A percentile compares a stretch with the other conserved stretches of the same genome.
These are phyloP conservation scores for Enteromius unitaeniatus DNA, from an alignment of 2,797 vertebrate species.

Conservation along the genomic window DNA sequence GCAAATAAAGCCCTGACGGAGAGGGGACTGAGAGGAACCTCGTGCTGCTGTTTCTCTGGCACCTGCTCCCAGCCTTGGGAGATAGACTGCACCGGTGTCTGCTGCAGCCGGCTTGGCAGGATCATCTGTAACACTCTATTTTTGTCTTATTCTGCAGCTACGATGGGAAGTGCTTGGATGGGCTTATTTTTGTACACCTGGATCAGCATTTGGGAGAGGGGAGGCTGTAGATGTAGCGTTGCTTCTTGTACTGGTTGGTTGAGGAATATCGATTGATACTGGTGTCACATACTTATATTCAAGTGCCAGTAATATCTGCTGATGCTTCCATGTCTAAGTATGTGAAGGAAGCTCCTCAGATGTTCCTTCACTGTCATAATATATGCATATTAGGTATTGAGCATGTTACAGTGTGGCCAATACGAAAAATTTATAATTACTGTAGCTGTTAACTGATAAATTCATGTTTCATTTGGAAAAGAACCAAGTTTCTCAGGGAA, in stretches of 20 bases:
- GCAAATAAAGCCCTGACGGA: constrained; percentile 23
- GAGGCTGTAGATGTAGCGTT: constrained; percentile 1
- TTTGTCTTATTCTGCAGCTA: constrained; percentile 53
- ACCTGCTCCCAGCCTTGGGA: constrained; percentile 51
- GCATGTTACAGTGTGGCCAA: neutral
- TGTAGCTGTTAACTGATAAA: neutral
- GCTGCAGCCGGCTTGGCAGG: constrained; percentile 58
- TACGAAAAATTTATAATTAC: neutral
- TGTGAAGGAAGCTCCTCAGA: neutral
- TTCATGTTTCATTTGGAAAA: neutral
- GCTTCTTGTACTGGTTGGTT: constrained; percentile 25
- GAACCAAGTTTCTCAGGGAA: neutral
- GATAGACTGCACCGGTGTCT: constrained; percentile 67
- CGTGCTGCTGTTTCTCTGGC: constrained; percentile 10
- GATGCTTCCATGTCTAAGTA: neutral
- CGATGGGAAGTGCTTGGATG: constrained; percentile 49
- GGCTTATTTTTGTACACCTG: constrained; percentile 45
- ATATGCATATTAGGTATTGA: neutral
- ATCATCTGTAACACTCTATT: constrained; percentile 62
- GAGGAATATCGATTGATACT: neutral
- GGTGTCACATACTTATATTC: neutral
- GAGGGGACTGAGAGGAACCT: constrained; percentile 12
- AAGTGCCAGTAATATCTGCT: neutral
- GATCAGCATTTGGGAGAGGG: constrained; percentile 21
- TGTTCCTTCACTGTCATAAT: neutral